Base-by-base conservation (phyloP, 64 coral and sea anemone species). In the Platygyra sinensis region DNA sequence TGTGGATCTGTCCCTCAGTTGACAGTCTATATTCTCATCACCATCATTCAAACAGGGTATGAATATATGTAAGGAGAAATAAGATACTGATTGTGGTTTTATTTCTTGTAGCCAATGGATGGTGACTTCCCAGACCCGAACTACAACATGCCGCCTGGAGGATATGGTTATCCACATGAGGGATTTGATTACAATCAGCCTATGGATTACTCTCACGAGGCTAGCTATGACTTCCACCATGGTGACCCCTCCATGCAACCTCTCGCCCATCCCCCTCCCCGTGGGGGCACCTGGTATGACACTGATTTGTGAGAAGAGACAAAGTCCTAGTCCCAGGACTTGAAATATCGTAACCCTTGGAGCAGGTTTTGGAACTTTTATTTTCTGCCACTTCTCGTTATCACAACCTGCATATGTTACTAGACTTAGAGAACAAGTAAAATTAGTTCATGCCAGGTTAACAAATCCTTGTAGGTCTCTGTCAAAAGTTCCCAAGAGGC, bases 101-200 rank as follows among this genome's bases (percentile, higher is more conserved):
- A 33, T 63, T 31, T 72, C 18, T 72, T 86, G 80, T 38, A 93
- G 91, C 88, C 87, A 86, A 97, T 97, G 95, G 95, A 97, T 60
- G 91, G 91, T 77, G 95, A 97, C 69, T 91, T 97, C 49, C 75
- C 83, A 19, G 95, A 97, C 76, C 78, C 91, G 0, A 85, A 50
- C 51, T 94, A 94, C 59, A 75, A 81, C 13, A 76, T 97, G 76
- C 92, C 87, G n/a, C 78, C 95, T 20, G 85, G 67, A 12, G 84
- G 69, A 0, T 97, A 97, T 39, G 86, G 72, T 55, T 97, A 97
- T 29, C 95, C 88, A n/a, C 91, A 86, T 11, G 95, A 97, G 61
- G 93, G 67, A 22, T 82, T 97, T 92, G 95, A 97, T n/a, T 97
- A 97, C 36, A 97, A 49, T 16, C 95, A 97, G 25, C 91, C 91